phyloP scores from a whole-genome alignment of 1,140 invertebrate species.

The Ruditapes philippinarum region DNA sequence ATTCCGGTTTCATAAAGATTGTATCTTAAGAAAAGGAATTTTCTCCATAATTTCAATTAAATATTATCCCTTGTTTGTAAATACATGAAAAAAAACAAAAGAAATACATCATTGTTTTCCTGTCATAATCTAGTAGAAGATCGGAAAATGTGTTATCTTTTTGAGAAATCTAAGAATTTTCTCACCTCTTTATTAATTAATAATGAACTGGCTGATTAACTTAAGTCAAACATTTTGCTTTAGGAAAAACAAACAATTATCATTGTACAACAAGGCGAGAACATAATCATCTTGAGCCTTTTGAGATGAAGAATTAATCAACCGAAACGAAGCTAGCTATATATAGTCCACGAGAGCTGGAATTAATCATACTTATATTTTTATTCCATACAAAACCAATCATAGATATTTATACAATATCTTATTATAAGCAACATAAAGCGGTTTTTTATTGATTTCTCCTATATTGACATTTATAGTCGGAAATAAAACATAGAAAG shows the following conservation, averaged over 20 bases:
- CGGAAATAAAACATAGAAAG: too few relatives aligned
- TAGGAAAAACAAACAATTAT: background rate
- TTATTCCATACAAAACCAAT: background rate
- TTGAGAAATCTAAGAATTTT: constrained; percentile 29
- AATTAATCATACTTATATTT: constrained; percentile 18
- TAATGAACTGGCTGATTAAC: background rate
- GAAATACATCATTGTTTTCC: constrained; percentile 19
- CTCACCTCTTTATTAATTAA: constrained; percentile 1
- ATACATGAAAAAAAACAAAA: constrained; percentile 18
- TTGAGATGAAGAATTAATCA: background rate
- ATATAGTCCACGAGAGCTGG: background rate
- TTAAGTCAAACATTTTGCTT: constrained; percentile 5
- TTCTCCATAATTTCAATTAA: constrained; percentile 20
- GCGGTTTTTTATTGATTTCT: too few relatives aligned
- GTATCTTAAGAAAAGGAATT: too few relatives aligned
- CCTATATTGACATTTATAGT: too few relatives aligned
- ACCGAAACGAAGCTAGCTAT: constrained; percentile 5
- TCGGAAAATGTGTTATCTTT: constrained; percentile 35
- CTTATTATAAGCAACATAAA: too few relatives aligned
- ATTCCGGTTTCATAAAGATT: too few relatives aligned
- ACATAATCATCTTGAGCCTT: constrained; percentile 28
- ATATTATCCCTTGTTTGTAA: background rate
- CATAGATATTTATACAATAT: background rate
- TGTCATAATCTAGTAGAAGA: constrained; percentile 4
- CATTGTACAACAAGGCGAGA: constrained; percentile 8